phyloP scores from a whole-genome alignment of 2,113 vertebrate species.

The Pelmatolapia mariae region DNA sequence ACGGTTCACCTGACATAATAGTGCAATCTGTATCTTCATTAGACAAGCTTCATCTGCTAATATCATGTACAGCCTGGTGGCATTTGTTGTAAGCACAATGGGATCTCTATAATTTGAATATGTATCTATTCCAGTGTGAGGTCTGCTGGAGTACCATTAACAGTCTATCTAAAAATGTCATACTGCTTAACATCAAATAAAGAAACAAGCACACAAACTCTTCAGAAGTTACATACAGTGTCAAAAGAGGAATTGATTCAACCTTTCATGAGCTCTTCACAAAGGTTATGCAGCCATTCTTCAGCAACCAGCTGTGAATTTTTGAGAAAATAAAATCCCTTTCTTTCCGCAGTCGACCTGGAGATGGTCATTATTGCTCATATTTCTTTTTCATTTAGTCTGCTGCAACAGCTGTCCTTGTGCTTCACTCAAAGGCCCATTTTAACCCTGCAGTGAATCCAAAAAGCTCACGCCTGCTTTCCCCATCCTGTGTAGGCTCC shows the following conservation, averaged over 20 bases:
- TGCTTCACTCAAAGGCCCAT: constrained; percentile 6
- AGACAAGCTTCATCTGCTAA: not conserved
- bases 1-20: not conserved
- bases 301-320: constrained; percentile 23
- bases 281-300: constrained; percentile 31
- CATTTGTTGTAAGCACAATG: not conserved
- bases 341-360: not conserved
- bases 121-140: not conserved
- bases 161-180: not conserved
- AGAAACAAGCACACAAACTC: not conserved
- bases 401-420: not conserved
- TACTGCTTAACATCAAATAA: not conserved
- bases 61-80: not conserved
- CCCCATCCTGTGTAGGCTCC: not conserved
- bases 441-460: constrained; percentile 14
- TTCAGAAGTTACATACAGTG: not conserved
- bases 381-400: constrained; percentile 38
- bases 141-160: not conserved
- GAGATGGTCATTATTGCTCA: constrained; percentile 34
- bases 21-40: not conserved
- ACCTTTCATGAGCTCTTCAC: constrained; percentile 21
- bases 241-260: constrained; percentile 17
- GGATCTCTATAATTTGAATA: not conserved
- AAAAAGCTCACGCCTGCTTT: not conserved
- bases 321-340: constrained; percentile 5